A percentile compares a stretch with the other conserved stretches of the same genome.
Evolutionary conservation across 2,113 vertebrate species (phyloP).

Genomic region (Paradoxurus hermaphroditus): DNA sequence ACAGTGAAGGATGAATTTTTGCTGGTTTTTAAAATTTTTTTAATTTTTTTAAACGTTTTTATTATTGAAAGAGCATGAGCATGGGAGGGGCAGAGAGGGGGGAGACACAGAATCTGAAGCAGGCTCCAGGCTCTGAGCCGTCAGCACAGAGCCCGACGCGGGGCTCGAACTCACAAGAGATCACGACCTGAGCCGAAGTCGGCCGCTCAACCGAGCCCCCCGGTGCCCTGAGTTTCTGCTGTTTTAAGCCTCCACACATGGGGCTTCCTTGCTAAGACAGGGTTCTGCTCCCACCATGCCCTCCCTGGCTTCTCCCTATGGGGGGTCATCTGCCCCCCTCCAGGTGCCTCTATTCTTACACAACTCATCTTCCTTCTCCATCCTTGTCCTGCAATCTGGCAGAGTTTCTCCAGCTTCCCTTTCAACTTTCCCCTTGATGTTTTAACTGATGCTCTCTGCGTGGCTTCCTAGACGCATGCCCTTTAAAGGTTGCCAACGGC

Average conservation of each 20-base stretch:
- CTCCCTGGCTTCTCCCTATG: too few relatives aligned
- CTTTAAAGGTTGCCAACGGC: not conserved
- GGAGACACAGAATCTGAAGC: too few relatives aligned
- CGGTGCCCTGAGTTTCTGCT: too few relatives aligned
- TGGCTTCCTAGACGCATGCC: not conserved
- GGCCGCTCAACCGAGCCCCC: too few relatives aligned
- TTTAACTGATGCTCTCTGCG: not conserved
- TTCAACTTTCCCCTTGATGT: not conserved
- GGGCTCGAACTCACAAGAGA: too few relatives aligned
- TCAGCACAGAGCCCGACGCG: too few relatives aligned
- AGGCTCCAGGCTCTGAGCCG: too few relatives aligned
- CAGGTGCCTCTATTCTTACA: not conserved
- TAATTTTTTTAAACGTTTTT: too few relatives aligned
- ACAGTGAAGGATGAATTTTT: not conserved
- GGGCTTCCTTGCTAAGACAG: accelerated
- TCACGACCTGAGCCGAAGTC: too few relatives aligned
- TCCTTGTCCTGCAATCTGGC: not conserved
- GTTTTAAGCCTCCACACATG: accelerated
- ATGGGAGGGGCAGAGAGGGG: too few relatives aligned
- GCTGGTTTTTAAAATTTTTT: too few relatives aligned
- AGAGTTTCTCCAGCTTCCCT: not conserved
- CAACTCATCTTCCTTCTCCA: not conserved
- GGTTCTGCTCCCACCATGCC: accelerated
- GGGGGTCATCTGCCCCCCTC: accelerated
- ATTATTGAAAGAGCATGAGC: too few relatives aligned